A percentile compares a stretch with the other conserved stretches of the same genome.
These are phyloP conservation scores for Dolichopus griseipennis DNA, from an alignment of 2,888 invertebrate species.

Conservation along the genomic window DNA sequence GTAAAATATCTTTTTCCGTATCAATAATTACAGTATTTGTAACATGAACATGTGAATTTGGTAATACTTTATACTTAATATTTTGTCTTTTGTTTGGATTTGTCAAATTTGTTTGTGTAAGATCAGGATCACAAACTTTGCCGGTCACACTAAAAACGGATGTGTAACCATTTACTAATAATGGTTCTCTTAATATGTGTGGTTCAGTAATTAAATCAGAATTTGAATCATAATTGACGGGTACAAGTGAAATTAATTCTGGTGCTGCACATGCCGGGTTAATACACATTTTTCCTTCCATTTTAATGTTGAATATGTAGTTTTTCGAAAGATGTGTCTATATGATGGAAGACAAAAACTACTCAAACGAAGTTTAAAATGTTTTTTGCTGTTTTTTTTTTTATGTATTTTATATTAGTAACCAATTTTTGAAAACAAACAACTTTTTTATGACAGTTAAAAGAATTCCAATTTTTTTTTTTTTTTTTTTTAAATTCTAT, in stretches of 20 bases:
- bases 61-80: slow-evolving; percentile 36
- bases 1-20: slow-evolving; percentile 33
- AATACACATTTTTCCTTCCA: slow-evolving; percentile 27
- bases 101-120: slow-evolving; percentile 30
- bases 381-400: too few relatives aligned
- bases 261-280: slow-evolving; percentile 30
- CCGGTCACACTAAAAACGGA: slow-evolving; percentile 39
- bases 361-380: not conserved
- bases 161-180: slow-evolving; percentile 37
- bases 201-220: slow-evolving; percentile 28
- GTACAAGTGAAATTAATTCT: slow-evolving; percentile 31
- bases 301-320: not conserved
- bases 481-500: too few relatives aligned
- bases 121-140: slow-evolving; percentile 24
- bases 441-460: too few relatives aligned
- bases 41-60: slow-evolving; percentile 40
- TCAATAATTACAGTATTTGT: slow-evolving; percentile 39
- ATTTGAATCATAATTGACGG: slow-evolving; percentile 29
- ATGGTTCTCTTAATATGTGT: slow-evolving; percentile 31
- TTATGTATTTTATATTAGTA: too few relatives aligned
- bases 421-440: too few relatives aligned
- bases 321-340: too few relatives aligned
- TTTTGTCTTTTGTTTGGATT: slow-evolving; percentile 17
- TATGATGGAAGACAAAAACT: not conserved
- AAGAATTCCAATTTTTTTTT: too few relatives aligned